Conservation (phyloP, 2,888 invertebrate species). For the Eupeodes latifasciatus region DNA sequence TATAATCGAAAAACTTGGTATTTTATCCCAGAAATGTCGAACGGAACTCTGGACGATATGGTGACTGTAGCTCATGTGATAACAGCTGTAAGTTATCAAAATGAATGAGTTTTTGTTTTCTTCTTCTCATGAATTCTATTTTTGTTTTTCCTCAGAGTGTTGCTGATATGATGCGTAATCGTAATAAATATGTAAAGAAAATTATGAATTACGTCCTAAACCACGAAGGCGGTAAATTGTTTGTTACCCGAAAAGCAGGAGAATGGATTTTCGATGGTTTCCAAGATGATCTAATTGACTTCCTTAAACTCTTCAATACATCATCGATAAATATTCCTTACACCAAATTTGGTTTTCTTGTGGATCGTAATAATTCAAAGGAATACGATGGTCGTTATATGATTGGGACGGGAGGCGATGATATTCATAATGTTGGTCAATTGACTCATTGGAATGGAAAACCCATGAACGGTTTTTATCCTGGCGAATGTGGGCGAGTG, state of each 20-base stretch:
- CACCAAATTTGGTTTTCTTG: constrained; percentile 94
- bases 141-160: constrained; percentile 85
- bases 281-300: constrained; percentile 88
- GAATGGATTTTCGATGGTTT: constrained; percentile 93
- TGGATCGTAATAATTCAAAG: constrained; percentile 89
- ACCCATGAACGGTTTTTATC: constrained; percentile 86
- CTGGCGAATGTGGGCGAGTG: constrained; percentile 87
- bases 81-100: constrained; percentile 86
- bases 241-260: constrained; percentile 87
- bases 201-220: constrained; percentile 86
- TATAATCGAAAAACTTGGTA: constrained; percentile 90
- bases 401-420: constrained; percentile 89
- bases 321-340: constrained; percentile 86
- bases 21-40: constrained; percentile 88
- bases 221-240: constrained; percentile 84
- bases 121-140: neutral
- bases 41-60: constrained; percentile 88
- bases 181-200: constrained; percentile 83
- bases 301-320: constrained; percentile 85
- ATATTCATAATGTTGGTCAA: constrained; percentile 88
- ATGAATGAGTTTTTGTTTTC: neutral
- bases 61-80: constrained; percentile 92
- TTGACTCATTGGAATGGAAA: constrained; percentile 89
- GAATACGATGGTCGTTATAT: constrained; percentile 91
- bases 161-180: constrained; percentile 86